Evolutionary conservation across 2,888 invertebrate species (phyloP).

Genomic region (Cataglyphis albicans): DNA sequence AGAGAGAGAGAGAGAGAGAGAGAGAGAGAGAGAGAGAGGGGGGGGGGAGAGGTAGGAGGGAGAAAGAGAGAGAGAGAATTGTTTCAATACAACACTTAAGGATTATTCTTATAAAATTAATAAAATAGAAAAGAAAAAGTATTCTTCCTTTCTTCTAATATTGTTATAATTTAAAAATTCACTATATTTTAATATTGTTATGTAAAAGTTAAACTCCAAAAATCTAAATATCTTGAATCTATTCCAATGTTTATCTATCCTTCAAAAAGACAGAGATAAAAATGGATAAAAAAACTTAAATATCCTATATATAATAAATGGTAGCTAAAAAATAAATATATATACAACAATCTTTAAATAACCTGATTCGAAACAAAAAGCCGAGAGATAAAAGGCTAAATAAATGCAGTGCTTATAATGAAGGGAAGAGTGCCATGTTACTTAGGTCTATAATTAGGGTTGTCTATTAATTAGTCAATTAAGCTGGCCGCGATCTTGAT

Average conservation of each 20-base stretch:
- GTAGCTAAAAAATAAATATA: neutral
- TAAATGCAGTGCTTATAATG: constrained; percentile 57
- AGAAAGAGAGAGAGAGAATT: too few relatives aligned
- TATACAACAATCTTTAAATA: constrained; percentile 3
- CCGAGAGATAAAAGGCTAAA: constrained; percentile 57
- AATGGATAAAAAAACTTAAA: neutral
- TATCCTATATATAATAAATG: neutral
- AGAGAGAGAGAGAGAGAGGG: too few relatives aligned
- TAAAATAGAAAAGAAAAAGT: neutral
- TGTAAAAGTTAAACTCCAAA: neutral
- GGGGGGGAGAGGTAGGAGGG: too few relatives aligned
- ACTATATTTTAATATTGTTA: neutral
- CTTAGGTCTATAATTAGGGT: constrained; percentile 79
- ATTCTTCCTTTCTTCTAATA: neutral
- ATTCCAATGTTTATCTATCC: neutral
- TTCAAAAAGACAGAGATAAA: neutral
- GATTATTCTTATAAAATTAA: neutral
- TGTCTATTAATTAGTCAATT: constrained; percentile 84
- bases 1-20: too few relatives aligned
- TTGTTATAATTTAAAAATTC: neutral
- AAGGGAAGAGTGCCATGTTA: constrained; percentile 68
- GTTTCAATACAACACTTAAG: neutral
- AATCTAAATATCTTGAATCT: neutral
- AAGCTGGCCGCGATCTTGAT: constrained; percentile 81
- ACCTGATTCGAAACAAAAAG: constrained; percentile 66